phyloP scores from a whole-genome alignment of 2,113 vertebrate genomes.

The Megalops atlanticus region DNA sequence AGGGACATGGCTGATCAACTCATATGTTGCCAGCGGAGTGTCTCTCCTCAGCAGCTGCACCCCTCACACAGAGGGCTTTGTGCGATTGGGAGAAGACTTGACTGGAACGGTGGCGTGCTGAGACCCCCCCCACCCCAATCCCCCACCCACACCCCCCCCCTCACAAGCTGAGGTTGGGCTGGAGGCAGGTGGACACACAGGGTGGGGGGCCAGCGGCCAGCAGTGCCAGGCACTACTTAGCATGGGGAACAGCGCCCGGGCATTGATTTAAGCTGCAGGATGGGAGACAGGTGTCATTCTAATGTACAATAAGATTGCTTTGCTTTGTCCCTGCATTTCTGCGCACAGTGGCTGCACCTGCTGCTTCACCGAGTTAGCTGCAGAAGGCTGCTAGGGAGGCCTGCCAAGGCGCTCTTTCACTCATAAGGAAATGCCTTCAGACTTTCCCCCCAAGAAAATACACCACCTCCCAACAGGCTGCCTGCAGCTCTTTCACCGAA shows the following conservation, averaged over 20 bases:
- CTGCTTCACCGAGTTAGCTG: too few relatives aligned
- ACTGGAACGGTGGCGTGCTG: background rate
- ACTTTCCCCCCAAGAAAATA: too few relatives aligned
- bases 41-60: conserved; percentile 80
- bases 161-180: background rate
- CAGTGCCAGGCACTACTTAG: background rate
- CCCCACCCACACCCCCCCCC: too few relatives aligned
- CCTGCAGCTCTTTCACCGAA: too few relatives aligned
- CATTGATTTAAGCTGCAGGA: background rate
- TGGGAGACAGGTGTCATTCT: background rate
- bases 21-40: conserved; percentile 79
- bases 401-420: too few relatives aligned
- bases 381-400: too few relatives aligned
- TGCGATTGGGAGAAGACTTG: background rate
- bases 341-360: background rate
- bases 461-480: too few relatives aligned
- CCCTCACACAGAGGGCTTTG: conserved; percentile 57
- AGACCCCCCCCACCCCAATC: conserved; percentile 16
- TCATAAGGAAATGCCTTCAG: background rate
- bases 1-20: conserved; percentile 69
- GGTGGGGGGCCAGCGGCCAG: background rate
- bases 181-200: background rate
- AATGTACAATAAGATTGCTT: too few relatives aligned
- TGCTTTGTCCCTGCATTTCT: background rate
- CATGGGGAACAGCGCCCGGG: conserved; percentile 3